Base-by-base conservation (phyloP, 2,797 vertebrate species). In the Dryobates pubescens region DNA sequence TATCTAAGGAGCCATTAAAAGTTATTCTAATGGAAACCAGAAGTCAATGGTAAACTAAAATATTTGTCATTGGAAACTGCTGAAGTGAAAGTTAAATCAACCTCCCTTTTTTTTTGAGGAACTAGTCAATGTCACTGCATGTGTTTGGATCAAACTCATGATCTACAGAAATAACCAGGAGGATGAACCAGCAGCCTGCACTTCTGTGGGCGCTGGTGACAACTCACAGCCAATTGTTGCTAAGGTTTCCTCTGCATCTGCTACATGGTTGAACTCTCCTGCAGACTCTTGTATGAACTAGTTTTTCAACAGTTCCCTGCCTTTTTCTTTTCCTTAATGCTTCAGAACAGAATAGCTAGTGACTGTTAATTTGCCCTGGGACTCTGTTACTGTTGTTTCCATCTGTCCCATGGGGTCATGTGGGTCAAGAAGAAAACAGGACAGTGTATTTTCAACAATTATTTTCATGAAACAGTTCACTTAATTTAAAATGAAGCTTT, bases 1-100 rank as follows among this genome's bases (percentile, higher is more conserved):
- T 62, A 23, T 49, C 53, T 34, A 51, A 79, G 38, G n/a, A 54
- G 32, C 10, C 6, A 64, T 64, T 30, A 79, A 23, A 84, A 90
- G 59, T 47, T 92, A 59, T 91, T 90, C 59, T 63, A 91, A 79
- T 75, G 29, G 83, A 92, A 70, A 69, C 63, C 71, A 84, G 61
- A 67, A 62, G 47, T 67, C 64, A 63, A 30, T 81, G 41, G 69
- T 47, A 65, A 88, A 76, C 43, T 53, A 27, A 86, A 88, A 67
- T 85, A 63, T 75, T 88, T 91, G 58, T 86, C 59, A 29, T 56
- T 73, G 67, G 47, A 69, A 67, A 27, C 43, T 70, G 77, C 57
- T 89, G 88, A 86, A 92, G 68, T 78, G n/a, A 43, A 86, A 77
- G 32, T 79, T 70, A 81, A 88, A 71, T 80, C 20, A 30, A 26